Conservation (phyloP, 1,140 invertebrate species). For the Dendrolimus kikuchii region DNA sequence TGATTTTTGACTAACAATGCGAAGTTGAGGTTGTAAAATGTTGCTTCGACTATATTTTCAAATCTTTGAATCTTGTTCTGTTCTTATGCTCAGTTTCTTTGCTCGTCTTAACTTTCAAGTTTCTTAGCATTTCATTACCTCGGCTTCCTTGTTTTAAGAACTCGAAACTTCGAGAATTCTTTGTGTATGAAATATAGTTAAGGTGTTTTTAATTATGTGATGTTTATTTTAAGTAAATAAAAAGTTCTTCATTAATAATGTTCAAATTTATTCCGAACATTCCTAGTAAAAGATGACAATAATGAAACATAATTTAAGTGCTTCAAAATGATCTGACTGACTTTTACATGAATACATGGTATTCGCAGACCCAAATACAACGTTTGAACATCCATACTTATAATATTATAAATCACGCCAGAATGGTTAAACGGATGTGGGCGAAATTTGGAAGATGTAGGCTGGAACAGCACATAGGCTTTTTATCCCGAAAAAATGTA, state of each 20-base stretch:
- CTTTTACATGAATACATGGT: no score
- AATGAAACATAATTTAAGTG: no score
- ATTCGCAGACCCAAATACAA: no score
- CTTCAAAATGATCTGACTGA: no score
- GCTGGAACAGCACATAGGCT: no score
- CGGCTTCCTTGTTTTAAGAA: conserved; percentile 41
- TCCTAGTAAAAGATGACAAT: no score
- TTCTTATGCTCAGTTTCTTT: conserved; percentile 9
- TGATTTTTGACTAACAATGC: conserved; percentile 30
- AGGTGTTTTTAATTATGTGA: conserved; percentile 25
- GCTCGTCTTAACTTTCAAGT: not conserved
- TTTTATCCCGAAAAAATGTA: no score
- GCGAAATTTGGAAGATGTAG: no score
- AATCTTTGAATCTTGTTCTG: conserved; percentile 8
- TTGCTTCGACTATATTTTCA: conserved; percentile 10
- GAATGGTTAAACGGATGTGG: no score
- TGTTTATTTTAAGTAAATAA: conserved; percentile 29
- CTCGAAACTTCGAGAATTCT: conserved; percentile 16
- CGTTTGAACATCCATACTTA: no score
- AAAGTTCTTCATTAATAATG: not conserved
- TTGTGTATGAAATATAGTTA: conserved; percentile 25
- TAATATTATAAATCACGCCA: no score
- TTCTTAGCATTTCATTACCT: conserved; percentile 51
- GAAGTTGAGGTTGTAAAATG: conserved; percentile 65
- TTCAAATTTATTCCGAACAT: no score